Base-by-base conservation (phyloP, 2,797 vertebrate species). In the Erpetoichthys calabaricus region DNA sequence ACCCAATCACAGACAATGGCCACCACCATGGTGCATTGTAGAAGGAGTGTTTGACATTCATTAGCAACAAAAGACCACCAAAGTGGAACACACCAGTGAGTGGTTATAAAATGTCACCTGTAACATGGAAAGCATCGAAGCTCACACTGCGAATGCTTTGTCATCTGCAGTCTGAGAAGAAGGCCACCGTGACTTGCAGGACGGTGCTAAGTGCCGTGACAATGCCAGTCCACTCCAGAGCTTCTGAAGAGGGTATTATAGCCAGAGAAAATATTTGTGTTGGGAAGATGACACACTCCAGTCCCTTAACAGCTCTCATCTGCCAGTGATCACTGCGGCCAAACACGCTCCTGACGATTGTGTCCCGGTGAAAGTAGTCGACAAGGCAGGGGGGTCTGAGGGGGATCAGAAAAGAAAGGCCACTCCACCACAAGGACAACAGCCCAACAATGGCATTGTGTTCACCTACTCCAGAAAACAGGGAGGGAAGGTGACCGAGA, bases 161-260 rank as follows among this genome's bases (percentile, higher is more conserved):
- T 0, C 51, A 70, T 64, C 70, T 62, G 71, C 70, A 54, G 1
- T 10, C 61, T 63, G 5, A 52, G 67, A 65, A 53, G 44, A 51
- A 59, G 58, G 52, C 45, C 70, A 69, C 74, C 68, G 60, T 0
- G 64, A 65, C 63, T 50, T 56, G 70, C 8, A 57, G 62, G 66
- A 63, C 59, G 62, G 62, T 45, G 58, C 55, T 69, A 65, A 75
- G 71, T 56, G 4, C 57, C 25, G 46, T 73, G 79, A 83, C 81
- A 79, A 80, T 81, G 71, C 63, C 5, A 25, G 66, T 63, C 82
- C 83, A 86, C 86, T 87, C 84, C 81, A 88, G 74, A 74, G 74
- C 79, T 64, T 71, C 75, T 87, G 59, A 77, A 88, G 85, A 87
- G 86, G 81, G 81, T 83, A 84, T 86, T 85, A 80, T 86, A 72